Base-by-base conservation (phyloP, 2,797 vertebrate genomes). In the Rhodeus uyekii region DNA sequence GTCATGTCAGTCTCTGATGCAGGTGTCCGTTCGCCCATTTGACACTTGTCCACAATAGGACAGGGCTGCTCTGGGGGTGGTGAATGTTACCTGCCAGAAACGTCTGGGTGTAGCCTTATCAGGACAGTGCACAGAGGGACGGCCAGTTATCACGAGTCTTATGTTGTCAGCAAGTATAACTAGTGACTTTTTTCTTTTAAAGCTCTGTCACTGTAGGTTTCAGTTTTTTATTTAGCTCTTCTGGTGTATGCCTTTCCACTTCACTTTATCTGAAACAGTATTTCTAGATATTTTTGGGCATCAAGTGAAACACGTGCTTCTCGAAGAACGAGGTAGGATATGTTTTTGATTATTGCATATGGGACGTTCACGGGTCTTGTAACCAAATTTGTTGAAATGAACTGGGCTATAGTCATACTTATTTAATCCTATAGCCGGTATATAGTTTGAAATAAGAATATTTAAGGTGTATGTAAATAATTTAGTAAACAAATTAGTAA, bases 91-190 rank as follows among this genome's bases (percentile, higher is more conserved):
- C 50, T 82, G 36, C 8, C 73, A 46, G 32, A 60, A 58, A 9
- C 46, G 22, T 32, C 36, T 55, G 80, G 72, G 72, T 76, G 80
- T 46, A 68, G 81, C 27, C 50, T 61, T 76, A 76, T 76, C 81
- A 68, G 81, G 34, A 46, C 7, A 76, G 36, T 19, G 73, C 72
- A 82, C 80, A 48, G 9, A n/a, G 64, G 73, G 27, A 34, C 5
- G 63, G 64, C 2, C 63, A 19, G 48, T 48, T 69, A 61, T 69
- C 63, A 60, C 64, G 29, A 34, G 50, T 22, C 61, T 44, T 16
- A 22, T 53, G 18, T 44, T 60, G 16, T 16, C 38, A 34, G 27
- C 7, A 27, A 55, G 22, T 53, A 7, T 55, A 48, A 46, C 42
- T 32, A 18, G 68, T 63, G 55, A 80, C 32, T 78, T 1, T 7